Evolutionary conservation across 2,888 invertebrate species (phyloP).

Genomic region (Drosophila demipolita): DNA sequence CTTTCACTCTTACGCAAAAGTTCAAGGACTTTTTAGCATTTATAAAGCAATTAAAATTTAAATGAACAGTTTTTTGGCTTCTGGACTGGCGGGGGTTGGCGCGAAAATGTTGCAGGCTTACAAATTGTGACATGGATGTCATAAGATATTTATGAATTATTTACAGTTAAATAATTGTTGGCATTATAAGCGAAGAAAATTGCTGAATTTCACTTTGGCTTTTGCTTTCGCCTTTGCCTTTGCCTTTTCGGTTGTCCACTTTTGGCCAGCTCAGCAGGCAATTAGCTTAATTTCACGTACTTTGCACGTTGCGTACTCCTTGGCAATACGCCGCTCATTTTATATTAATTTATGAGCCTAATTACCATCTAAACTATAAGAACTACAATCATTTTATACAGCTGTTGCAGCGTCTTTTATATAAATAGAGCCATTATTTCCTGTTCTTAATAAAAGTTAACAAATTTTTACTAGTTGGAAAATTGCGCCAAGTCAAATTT

Average conservation of each 20-base stretch:
- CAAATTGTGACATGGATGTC: conserved; percentile 72
- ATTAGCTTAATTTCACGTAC: conserved; percentile 60
- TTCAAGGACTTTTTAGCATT: conserved; percentile 83
- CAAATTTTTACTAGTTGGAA: background rate
- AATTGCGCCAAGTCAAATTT: background rate
- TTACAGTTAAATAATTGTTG: conserved; percentile 71
- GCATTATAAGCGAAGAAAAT: conserved; percentile 41
- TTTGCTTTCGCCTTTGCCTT: background rate
- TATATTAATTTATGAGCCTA: conserved; percentile 7
- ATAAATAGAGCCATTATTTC: conserved; percentile 2
- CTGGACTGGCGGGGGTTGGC: conserved; percentile 28
- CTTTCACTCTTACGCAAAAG: conserved; percentile 75
- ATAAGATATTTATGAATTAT: conserved; percentile 63
- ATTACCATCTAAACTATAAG: conserved; percentile 7
- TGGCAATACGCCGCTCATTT: conserved; percentile 7
- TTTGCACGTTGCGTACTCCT: conserved; percentile 22
- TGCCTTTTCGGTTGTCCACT: conserved; percentile 6
- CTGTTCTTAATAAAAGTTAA: background rate
- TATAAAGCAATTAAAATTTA: conserved; percentile 84
- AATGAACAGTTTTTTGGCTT: conserved; percentile 76
- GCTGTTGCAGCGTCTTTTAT: conserved; percentile 32
- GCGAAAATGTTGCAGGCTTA: conserved; percentile 48
- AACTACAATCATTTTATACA: conserved; percentile 18
- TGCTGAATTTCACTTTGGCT: conserved; percentile 15
- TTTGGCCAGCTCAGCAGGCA: conserved; percentile 37